phyloP scores from a whole-genome alignment of 2,888 invertebrate species.

The Synergus japonicus region DNA sequence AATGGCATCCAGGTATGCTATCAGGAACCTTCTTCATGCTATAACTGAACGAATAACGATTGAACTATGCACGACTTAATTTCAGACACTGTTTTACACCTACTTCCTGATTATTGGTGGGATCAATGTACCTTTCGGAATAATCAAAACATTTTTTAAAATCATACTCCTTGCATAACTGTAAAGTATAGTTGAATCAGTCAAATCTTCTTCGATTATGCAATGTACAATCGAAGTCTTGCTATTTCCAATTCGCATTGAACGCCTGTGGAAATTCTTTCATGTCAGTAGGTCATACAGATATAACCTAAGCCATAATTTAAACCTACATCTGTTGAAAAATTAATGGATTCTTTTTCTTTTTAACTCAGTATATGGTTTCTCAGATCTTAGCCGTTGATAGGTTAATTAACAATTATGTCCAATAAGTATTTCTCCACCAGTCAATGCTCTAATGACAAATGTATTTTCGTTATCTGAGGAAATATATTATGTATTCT shows the following conservation, averaged over 20 bases:
- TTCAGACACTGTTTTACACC: background rate
- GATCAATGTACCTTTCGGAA: background rate
- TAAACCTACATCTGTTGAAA: no score
- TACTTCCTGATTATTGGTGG: conserved; percentile 12
- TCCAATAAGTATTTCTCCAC: no score
- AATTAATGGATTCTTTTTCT: no score
- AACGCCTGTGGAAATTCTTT: background rate
- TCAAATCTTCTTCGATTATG: background rate
- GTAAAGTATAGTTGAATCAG: background rate
- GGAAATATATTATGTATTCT: background rate
- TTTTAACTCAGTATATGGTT: no score
- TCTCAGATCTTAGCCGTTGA: no score
- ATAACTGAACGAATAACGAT: background rate
- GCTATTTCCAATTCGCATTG: background rate
- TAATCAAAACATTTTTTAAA: background rate
- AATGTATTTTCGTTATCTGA: background rate
- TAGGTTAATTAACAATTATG: no score
- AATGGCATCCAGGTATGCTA: conserved; percentile 10
- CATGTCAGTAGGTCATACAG: no score
- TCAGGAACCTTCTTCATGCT: conserved; percentile 19
- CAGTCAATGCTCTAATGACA: no score
- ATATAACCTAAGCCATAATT: no score
- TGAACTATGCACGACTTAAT: background rate
- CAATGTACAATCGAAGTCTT: background rate
- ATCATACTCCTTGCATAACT: background rate